These are phyloP conservation scores for Eubucco bourcierii DNA, from an alignment of 2,113 vertebrate species.

Conservation along the genomic window DNA sequence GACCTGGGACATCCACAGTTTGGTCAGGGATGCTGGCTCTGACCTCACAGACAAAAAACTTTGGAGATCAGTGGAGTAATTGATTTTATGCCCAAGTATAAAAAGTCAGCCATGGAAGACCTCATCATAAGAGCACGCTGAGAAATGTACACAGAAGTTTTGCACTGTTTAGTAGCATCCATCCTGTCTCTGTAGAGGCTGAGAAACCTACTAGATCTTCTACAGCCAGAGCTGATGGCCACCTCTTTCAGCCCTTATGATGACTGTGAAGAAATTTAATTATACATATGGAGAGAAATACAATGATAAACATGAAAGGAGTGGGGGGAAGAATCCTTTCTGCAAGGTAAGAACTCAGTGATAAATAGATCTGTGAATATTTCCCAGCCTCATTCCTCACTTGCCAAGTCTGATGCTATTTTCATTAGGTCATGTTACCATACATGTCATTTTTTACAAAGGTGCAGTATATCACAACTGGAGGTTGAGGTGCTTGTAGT, in stretches of 20 bases:
- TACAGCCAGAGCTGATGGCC: background rate
- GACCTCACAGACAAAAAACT: background rate
- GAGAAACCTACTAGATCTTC: background rate
- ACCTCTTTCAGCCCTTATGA: background rate
- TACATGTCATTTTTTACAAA: conserved; percentile 67
- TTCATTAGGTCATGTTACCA: conserved; percentile 69
- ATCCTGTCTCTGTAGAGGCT: background rate
- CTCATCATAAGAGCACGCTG: background rate
- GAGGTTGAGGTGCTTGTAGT: conserved; percentile 83
- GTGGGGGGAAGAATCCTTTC: background rate
- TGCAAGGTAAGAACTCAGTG: conserved; percentile 31
- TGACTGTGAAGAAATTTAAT: background rate
- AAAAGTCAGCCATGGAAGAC: background rate
- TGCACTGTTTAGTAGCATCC: background rate
- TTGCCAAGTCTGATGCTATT: conserved; percentile 65
- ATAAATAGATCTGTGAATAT: conserved; percentile 58
- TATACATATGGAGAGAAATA: background rate
- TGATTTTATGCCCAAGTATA: background rate
- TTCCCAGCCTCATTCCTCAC: conserved; percentile 66
- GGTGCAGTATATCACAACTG: conserved; percentile 74
- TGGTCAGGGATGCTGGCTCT: background rate
- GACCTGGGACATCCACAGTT: background rate
- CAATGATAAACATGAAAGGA: background rate
- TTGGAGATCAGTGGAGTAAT: background rate
- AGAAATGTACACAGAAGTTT: fast-evolving